These are phyloP conservation scores for Eudasyphora cyanicolor DNA, from an alignment of 2,888 invertebrate species.

Conservation along the genomic window DNA sequence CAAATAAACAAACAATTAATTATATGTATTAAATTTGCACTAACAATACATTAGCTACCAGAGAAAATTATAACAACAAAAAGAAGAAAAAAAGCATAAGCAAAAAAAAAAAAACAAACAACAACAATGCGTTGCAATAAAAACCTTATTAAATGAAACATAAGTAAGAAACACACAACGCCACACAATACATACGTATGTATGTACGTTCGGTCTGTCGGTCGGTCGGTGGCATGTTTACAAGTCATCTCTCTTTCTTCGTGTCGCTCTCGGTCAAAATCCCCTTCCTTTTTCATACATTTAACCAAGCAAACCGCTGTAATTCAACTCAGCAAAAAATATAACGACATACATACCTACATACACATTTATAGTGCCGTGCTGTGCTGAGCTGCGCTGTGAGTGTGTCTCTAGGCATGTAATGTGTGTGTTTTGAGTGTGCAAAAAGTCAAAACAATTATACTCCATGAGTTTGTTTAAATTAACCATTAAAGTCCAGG, in stretches of 20 bases:
- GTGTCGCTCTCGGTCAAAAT: not conserved
- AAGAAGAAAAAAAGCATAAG: not conserved
- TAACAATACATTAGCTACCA: slow-evolving; percentile 20
- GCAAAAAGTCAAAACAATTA: slow-evolving; percentile 39
- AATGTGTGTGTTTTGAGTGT: too few species aligned
- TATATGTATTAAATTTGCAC: slow-evolving; percentile 31
- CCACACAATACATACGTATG: not conserved
- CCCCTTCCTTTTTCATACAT: not conserved
- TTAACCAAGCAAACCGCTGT: not conserved
- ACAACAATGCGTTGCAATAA: not conserved
- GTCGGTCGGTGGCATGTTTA: slow-evolving; percentile 7
- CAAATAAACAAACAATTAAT: slow-evolving; percentile 36
- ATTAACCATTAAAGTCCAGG: slow-evolving; percentile 12
- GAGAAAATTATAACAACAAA: slow-evolving; percentile 5
- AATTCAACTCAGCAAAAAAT: not conserved
- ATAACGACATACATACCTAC: not conserved
- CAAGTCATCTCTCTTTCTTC: not conserved
- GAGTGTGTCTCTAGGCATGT: not conserved
- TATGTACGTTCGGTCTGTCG: too few species aligned
- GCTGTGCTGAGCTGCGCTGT: too few species aligned
- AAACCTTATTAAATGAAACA: slow-evolving; percentile 33
- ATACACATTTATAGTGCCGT: not conserved
- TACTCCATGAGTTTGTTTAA: slow-evolving; percentile 38
- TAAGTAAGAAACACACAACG: slow-evolving; percentile 7
- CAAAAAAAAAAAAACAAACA: not conserved